Evolutionary conservation across 1,140 invertebrate genomes (phyloP).

Genomic region (Himalopsyche phryganea): DNA sequence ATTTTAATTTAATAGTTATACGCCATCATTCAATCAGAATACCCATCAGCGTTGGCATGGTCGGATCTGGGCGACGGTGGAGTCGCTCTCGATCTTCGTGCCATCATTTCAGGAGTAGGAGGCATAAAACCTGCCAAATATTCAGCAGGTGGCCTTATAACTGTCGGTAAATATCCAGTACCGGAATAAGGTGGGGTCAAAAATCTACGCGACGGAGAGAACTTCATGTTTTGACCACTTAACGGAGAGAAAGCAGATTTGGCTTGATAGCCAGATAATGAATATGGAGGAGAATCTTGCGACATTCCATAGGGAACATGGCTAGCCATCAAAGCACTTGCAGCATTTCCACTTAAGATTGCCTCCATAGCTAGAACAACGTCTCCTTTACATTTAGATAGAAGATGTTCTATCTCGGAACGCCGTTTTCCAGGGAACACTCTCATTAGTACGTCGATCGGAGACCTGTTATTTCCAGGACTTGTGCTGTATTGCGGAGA

Average conservation of each 20-base stretch:
- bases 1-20: too few species aligned
- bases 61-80: constrained; percentile 50
- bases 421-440: constrained; percentile 84
- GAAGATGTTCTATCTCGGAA: constrained; percentile 76
- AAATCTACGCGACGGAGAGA: constrained; percentile 62
- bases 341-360: constrained; percentile 65
- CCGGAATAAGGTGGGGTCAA: constrained; percentile 75
- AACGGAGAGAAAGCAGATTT: constrained; percentile 73
- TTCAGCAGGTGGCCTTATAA: constrained; percentile 63
- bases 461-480: constrained; percentile 40
- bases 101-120: constrained; percentile 45
- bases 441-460: constrained; percentile 50
- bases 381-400: constrained; percentile 77
- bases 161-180: constrained; percentile 74
- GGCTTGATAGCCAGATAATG: constrained; percentile 44
- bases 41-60: constrained; percentile 50
- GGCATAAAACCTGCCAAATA: constrained; percentile 48
- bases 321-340: constrained; percentile 34
- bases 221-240: constrained; percentile 55
- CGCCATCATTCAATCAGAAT: constrained; percentile 49
- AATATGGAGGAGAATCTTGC: constrained; percentile 44
- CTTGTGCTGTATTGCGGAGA: constrained; percentile 31
- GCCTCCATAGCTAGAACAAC: constrained; percentile 88
- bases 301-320: constrained; percentile 37
- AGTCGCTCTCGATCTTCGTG: constrained; percentile 43